A percentile compares a stretch with the other conserved stretches of the same genome.
Conservation (phyloP, 2,888 invertebrate species). For the Acrocyrtus sp. region DNA sequence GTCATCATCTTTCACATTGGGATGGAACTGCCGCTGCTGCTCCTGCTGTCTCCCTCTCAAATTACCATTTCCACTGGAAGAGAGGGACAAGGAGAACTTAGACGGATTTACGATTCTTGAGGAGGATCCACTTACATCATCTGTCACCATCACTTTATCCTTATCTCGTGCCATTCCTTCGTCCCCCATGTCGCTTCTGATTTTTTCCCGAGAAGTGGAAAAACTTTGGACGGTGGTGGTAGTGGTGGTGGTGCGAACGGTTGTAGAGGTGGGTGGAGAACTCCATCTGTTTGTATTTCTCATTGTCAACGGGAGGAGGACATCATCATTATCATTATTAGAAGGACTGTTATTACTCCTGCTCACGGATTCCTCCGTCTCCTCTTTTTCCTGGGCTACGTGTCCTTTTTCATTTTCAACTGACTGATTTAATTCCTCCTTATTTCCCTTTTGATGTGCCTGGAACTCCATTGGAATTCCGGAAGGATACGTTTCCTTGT, state of each 20-base stretch:
- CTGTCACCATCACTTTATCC: constrained; percentile 46
- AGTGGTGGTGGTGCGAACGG: background rate
- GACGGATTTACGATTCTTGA: constrained; percentile 26
- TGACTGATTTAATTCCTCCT: constrained; percentile 3
- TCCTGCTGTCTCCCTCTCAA: background rate
- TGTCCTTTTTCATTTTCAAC: background rate
- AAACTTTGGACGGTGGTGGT: background rate
- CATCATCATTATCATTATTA: constrained; percentile 28
- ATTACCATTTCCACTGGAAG: constrained; percentile 31
- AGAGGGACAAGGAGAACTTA: constrained; percentile 4
- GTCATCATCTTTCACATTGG: too few relatives aligned
- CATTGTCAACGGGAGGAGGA: constrained; percentile 3
- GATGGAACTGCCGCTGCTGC: background rate
- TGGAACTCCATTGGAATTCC: background rate
- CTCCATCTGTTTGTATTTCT: constrained; percentile 2
- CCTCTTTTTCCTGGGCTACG: background rate
- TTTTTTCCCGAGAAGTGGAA: constrained; percentile 2
- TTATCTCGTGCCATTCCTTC: constrained; percentile 32
- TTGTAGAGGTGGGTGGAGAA: background rate
- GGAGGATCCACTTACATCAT: constrained; percentile 45
- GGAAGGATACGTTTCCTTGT: too few relatives aligned
- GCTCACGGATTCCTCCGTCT: constrained; percentile 1
- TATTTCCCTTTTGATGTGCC: background rate
- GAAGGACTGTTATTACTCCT: background rate
- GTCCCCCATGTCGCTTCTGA: background rate